Conservation (phyloP, 2,797 vertebrate genomes). For the Threskiornis aethiopicus region DNA sequence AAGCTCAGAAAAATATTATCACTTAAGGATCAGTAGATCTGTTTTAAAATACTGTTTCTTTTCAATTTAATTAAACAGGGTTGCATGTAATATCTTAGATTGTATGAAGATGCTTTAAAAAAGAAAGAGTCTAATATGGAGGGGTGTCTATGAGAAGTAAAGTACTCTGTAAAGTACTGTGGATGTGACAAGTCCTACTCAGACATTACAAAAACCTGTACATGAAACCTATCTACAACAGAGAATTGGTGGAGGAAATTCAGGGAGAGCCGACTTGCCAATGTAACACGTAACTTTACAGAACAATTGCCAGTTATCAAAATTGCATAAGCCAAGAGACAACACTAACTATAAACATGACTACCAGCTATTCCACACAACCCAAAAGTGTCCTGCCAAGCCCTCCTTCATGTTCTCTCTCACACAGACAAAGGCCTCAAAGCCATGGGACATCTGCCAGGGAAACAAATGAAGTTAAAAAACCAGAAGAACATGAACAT, state of each 20-base stretch:
- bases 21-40: neutral
- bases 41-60: neutral
- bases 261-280: neutral
- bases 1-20: neutral
- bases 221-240: neutral
- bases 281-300: neutral
- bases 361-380: constrained; percentile 53
- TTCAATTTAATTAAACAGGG: neutral
- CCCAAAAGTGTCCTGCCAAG: constrained; percentile 52
- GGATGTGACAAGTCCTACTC: neutral
- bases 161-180: neutral
- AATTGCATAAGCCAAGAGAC: constrained; percentile 57
- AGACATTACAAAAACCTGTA: neutral
- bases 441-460: constrained; percentile 71
- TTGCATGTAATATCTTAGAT: neutral
- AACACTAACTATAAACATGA: constrained; percentile 59
- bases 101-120: neutral
- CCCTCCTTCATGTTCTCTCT: constrained; percentile 68
- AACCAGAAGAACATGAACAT: constrained; percentile 72
- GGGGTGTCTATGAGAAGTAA: neutral
- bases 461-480: constrained; percentile 71
- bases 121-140: neutral
- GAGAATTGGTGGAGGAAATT: neutral
- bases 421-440: constrained; percentile 74
- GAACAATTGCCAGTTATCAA: constrained; percentile 32